These are phyloP conservation scores for Xanthorhoe designata DNA, from an alignment of 2,888 invertebrate species.

Conservation along the genomic window DNA sequence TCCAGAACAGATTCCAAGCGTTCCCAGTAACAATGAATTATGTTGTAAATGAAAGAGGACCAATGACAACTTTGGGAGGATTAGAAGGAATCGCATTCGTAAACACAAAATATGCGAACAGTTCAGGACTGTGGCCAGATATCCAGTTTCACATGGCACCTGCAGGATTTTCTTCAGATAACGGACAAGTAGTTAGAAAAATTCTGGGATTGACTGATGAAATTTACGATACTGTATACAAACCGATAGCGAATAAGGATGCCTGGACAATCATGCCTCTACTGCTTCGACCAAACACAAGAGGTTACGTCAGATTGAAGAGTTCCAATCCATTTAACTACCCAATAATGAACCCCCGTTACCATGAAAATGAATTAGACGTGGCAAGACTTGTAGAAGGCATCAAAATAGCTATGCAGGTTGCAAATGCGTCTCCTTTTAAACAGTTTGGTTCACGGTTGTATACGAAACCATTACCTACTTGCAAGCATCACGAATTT, in stretches of 20 bases:
- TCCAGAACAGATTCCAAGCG: conserved; percentile 91
- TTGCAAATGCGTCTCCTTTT: conserved; percentile 91
- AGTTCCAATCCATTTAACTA: conserved; percentile 94
- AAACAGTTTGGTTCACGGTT: conserved; percentile 92
- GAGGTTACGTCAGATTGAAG: conserved; percentile 91
- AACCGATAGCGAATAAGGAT: conserved; percentile 91
- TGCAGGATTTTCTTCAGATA: conserved; percentile 93
- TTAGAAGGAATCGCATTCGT: conserved; percentile 95
- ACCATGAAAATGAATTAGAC: conserved; percentile 93
- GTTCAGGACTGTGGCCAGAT: conserved; percentile 92
- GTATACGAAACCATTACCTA: conserved; percentile 91
- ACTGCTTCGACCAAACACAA: conserved; percentile 91
- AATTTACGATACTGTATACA: conserved; percentile 91
- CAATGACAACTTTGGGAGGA: conserved; percentile 95
- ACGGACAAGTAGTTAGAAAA: conserved; percentile 90
- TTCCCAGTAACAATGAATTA: conserved; percentile 93
- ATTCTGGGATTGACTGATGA: conserved; percentile 92
- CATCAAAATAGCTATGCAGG: conserved; percentile 89
- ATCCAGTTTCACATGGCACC: conserved; percentile 97
- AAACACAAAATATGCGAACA: conserved; percentile 93
- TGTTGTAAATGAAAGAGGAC: conserved; percentile 91
- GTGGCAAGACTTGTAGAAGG: conserved; percentile 94
- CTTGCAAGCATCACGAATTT: conserved; percentile 90
- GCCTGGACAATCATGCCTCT: conserved; percentile 95
- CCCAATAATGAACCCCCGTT: conserved; percentile 96